phyloP scores from a whole-genome alignment of 2,797 vertebrate species.

The Morelia viridis region DNA sequence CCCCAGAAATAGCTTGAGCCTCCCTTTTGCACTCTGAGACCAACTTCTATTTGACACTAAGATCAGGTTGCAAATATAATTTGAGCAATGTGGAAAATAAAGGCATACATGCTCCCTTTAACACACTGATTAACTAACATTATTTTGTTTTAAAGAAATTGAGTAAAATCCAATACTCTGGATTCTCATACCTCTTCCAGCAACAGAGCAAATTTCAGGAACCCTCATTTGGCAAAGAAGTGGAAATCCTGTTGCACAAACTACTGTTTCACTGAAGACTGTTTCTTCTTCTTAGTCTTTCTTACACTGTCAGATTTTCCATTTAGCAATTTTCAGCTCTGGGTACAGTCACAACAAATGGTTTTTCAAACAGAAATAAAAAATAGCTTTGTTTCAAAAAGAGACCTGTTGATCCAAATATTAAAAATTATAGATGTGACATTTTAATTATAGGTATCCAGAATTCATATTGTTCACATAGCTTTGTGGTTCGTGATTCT shows the following conservation, averaged over 20 bases:
- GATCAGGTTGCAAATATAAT: not conserved
- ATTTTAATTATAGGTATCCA: conserved; percentile 5
- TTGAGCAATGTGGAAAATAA: not conserved
- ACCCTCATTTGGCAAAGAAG: not conserved
- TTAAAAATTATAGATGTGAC: not conserved
- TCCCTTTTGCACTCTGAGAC: not conserved
- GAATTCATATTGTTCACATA: not conserved
- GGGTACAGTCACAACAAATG: not conserved
- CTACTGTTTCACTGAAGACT: no score
- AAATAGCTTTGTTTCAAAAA: not conserved
- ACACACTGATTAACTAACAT: not conserved
- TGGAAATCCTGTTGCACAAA: not conserved
- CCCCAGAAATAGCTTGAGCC: not conserved
- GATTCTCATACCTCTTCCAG: not conserved
- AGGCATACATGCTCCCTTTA: not conserved
- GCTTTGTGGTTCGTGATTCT: not conserved
- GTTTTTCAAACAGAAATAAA: not conserved
- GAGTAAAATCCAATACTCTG: not conserved
- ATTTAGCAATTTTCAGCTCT: not conserved
- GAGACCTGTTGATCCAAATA: not conserved
- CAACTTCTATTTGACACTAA: not conserved
- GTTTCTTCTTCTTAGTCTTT: not conserved
- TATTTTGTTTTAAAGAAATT: not conserved
- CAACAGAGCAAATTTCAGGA: no score
- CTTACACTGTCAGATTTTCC: not conserved